Base-by-base conservation (phyloP, 2,113 vertebrate genomes). In the Rafetus swinhoei region DNA sequence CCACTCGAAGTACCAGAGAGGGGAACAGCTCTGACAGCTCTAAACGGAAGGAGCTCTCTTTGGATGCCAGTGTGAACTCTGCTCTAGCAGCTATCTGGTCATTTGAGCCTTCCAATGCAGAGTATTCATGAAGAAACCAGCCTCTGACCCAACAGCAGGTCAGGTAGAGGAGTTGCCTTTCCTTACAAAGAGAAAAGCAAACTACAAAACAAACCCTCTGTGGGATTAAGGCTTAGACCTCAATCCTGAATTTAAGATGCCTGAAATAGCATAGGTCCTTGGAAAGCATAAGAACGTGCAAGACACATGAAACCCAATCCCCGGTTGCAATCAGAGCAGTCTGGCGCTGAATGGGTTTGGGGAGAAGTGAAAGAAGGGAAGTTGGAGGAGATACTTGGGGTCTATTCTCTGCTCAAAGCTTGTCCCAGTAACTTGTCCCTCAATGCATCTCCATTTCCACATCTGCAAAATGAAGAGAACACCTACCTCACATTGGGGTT, bases 231-330 rank as follows among this genome's bases (percentile, higher is more conserved):
- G 35, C 21, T 10, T 45, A 24, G 21, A 21, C 5, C 5, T 53
- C 29, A 80, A n/a, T 10, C 29, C 50, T 32, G 52, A 21, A 53
- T 32, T 32, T 12, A 55, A 76, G 74, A 21, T 3, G 52, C 16
- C 25, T 54, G 52, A 53, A 80, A 80, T 2, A 11, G 16, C 13
- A 18, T 16, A 3, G 22, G 25, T 18, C 65, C 25, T 16, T 10
- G n/a, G 10, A 53, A 55, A 72, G 65, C 32, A 35, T 21, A 65
- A 35, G 52, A 86, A 9, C 4, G 69, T 0, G 0, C 25, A 5
- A 74, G 32, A 32, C 55, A 45, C 4, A 0, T 22, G 84, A 45
- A 53, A 82, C 32, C 77, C 77, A 45, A n/a, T 35, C 27, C 22
- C 72, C 79, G 76, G 39, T 54, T 81, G 87, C 32, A 79, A 50